Percentiles rank a stretch among this genome's conserved stretches.
phyloP scores from a whole-genome alignment of 2,113 vertebrate genomes.

The Mungos mungo region DNA sequence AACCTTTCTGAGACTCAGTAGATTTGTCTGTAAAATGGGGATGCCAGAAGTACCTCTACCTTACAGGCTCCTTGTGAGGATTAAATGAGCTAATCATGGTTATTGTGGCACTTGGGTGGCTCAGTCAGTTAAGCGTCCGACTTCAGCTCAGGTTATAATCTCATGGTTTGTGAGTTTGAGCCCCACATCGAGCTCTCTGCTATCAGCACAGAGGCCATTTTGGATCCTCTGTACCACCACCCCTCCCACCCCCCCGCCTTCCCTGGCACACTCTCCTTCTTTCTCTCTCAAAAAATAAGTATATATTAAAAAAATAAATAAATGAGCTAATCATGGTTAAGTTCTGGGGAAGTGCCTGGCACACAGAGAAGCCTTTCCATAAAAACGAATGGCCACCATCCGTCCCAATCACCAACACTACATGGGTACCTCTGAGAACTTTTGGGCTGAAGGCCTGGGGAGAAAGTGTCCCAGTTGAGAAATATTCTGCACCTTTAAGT shows the following conservation, averaged over 20 bases:
- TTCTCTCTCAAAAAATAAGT: too few species aligned
- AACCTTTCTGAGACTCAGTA: neutral
- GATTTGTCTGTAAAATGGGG: neutral
- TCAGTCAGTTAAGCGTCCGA: too few species aligned
- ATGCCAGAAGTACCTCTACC: neutral
- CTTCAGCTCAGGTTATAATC: too few species aligned
- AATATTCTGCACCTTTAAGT: neutral
- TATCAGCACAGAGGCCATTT: too few species aligned
- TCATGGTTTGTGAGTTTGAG: too few species aligned
- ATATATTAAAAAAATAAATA: too few species aligned
- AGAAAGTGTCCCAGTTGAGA: neutral
- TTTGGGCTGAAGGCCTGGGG: neutral
- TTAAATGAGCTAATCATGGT: neutral
- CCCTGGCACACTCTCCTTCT: too few species aligned
- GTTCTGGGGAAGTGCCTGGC: neutral
- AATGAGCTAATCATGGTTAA: neutral
- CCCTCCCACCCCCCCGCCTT: too few species aligned
- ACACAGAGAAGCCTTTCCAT: neutral
- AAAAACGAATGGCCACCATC: neutral
- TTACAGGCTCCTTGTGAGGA: neutral
- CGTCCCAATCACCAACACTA: too few species aligned
- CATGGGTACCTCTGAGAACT: neutral
- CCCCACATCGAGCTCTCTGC: too few species aligned
- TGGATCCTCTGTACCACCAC: too few species aligned
- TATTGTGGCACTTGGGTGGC: too few species aligned